Evolutionary conservation across 2,797 vertebrate species (phyloP), one percentile per base, ranked within the genome.

Genomic region (Vespertilio murinus): DNA sequence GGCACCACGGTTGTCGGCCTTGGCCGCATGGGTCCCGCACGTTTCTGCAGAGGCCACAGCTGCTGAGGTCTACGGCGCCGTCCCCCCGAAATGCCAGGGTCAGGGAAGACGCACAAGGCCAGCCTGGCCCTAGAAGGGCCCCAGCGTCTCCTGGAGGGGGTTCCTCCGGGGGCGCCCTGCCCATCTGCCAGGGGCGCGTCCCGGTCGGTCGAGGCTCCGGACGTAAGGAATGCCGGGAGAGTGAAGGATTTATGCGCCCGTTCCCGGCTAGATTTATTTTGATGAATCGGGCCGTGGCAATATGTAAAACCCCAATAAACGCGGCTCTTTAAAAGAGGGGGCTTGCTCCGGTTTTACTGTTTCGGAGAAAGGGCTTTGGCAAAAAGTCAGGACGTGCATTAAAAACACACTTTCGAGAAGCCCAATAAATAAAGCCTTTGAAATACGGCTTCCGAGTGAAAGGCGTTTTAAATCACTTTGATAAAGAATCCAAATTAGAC

Each of bases 351-450:
- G 94, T 97, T 97, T 97, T 97, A 97, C 22, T 94, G 94, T 98
- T 98, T 95, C 96, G 91, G 97, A 89, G 97, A 97, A 98, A 95
- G 97, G 94, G 93, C n/a, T 98, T 98, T 98, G 98, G 98, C 98
- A 98, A 97, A 97, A 98, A 98, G 97, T 98, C 98, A 98, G 98
- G 97, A 97, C 93, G 93, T 98, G 98, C 98, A 98, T 98, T 98
- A 98, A 98, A 98, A 98, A 98, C 97, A 98, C 98, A 98, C 98
- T 98, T 98, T 97, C 94, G 97, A 98, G 96, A 97, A 97, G 97
- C 96, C 97, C 97, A 98, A 98, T 98, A 98, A 98, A 98, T 98
- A 98, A 98, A 97, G 95, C 91, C 94, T 96, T 97, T 98, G 98
- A 98, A 98, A 98, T 98, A 98, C 95, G 97, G 98, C 94, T 98